Conservation (phyloP, 2,113 vertebrate genomes). For the Eolophus roseicapilla region DNA sequence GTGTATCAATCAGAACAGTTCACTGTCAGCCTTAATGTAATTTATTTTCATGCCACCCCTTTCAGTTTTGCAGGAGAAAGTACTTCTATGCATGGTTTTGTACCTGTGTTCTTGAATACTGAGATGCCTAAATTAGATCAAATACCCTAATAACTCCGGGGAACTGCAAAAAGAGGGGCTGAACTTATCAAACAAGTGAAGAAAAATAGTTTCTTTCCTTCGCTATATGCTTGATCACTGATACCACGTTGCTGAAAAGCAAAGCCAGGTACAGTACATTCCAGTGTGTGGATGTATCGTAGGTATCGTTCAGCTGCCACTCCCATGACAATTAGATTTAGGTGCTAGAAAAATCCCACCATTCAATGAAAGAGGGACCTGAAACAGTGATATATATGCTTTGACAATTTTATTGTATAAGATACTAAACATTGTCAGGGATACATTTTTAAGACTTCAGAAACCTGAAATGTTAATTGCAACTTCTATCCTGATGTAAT, state of each 20-base stretch:
- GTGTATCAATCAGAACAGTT: not conserved
- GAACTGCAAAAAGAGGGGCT: not conserved
- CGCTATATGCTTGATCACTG: not conserved
- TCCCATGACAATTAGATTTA: not conserved
- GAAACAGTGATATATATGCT: conserved; percentile 6
- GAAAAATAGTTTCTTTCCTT: not conserved
- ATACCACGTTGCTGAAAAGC: not conserved
- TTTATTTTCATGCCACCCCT: not conserved
- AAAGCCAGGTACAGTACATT: not conserved
- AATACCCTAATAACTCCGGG: not conserved
- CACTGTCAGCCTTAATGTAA: not conserved
- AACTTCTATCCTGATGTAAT: conserved; percentile 56
- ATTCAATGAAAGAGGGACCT: conserved; percentile 3
- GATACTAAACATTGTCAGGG: not conserved
- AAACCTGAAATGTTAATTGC: conserved; percentile 56
- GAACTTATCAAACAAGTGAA: not conserved
- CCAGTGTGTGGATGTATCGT: accelerated
- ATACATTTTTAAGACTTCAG: conserved; percentile 38
- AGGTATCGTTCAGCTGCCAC: not conserved
- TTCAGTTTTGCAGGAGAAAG: not conserved
- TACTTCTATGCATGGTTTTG: not conserved
- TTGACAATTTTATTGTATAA: not conserved
- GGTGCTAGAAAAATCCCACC: not conserved
- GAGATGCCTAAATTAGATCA: not conserved
- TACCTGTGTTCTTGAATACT: not conserved